Evolutionary conservation across 2,113 vertebrate genomes (phyloP), one percentile per base, ranked within the genome.

Genomic region (Chelonoidis abingdonii): DNA sequence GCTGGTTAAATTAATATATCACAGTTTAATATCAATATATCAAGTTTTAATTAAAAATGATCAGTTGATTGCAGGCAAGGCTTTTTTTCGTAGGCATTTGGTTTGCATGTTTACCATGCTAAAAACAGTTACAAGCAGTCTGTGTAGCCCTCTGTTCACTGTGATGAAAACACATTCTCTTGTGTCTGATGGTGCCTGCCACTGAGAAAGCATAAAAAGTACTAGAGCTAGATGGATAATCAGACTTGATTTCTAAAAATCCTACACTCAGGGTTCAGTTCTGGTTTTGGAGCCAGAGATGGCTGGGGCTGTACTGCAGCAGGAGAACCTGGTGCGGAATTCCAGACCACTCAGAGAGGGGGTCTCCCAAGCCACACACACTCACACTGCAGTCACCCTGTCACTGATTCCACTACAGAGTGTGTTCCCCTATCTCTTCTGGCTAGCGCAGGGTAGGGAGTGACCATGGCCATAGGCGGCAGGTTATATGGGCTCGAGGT

Each of bases 81-180:
- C 57, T 90, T 95, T 89, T 54, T 0, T 57, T 84, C 53, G 65
- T 65, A 91, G 93, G 93, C 97, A 92, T 88, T 97, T 91, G 91
- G 92, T 97, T 97, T 97, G 84, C 86, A 91, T 97, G 95, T 97
- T 97, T 97, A 97, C 96, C 95, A 93, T 96, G 97, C 96, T 97
- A 97, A 97, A 97, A 97, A 97, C 96, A 97, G 97, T 96, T 97
- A 93, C 84, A 14, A 95, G 97, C 96, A 97, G 97, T 97, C 95
- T 97, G 96, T 95, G 94, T 95, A 95, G 96, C 96, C 96, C 96
- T 97, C 96, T 97, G 96, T 96, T 97, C 97, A 92, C 96, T 97
- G 96, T 91, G 95, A 95, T 95, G 94, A 97, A 97, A 97, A 97
- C 94, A 72, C 35, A 97, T 95, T 97, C 95, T 94, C 88, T 83